phyloP scores from a whole-genome alignment of 2,888 invertebrate species.

The Yponomeuta malinellus region DNA sequence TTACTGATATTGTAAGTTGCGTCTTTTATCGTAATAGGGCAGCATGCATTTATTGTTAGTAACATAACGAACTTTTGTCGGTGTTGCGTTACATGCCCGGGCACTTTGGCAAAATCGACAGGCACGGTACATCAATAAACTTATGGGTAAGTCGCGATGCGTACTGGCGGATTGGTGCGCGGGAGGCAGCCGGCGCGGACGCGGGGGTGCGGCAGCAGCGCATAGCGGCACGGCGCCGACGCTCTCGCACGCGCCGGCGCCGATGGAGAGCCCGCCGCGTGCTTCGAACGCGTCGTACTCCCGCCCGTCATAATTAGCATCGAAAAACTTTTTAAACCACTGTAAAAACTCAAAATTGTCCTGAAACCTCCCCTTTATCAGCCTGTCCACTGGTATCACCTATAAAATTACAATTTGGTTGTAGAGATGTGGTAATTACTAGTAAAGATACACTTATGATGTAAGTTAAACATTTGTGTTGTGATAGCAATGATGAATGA shows the following conservation, averaged over 20 bases:
- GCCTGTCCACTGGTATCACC: constrained; percentile 99
- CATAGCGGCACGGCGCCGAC: constrained; percentile 63
- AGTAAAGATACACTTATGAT: neutral
- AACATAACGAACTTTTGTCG: too few relatives aligned
- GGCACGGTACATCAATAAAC: too few relatives aligned
- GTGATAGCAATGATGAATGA: too few relatives aligned
- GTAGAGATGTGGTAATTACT: neutral
- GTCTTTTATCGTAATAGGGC: too few relatives aligned
- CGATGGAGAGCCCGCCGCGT: constrained; percentile 88
- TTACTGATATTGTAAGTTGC: too few relatives aligned
- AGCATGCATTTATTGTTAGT: too few relatives aligned
- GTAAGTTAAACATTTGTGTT: too few relatives aligned
- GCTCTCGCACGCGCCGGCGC: constrained; percentile 78
- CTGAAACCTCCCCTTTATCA: constrained; percentile 99
- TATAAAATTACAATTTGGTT: constrained; percentile 57
- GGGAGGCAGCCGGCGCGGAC: constrained; percentile 25
- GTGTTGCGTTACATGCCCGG: too few relatives aligned
- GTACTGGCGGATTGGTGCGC: constrained; percentile 34
- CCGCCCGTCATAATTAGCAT: constrained; percentile 99
- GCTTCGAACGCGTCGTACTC: constrained; percentile 96
- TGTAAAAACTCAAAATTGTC: constrained; percentile 99
- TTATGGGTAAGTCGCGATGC: constrained; percentile 27
- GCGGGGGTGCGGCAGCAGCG: constrained; percentile 20
- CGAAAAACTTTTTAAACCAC: constrained; percentile 99
- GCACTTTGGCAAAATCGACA: too few relatives aligned